Base-by-base conservation (phyloP, 2,888 invertebrate species). In the Thalpophila matura region DNA sequence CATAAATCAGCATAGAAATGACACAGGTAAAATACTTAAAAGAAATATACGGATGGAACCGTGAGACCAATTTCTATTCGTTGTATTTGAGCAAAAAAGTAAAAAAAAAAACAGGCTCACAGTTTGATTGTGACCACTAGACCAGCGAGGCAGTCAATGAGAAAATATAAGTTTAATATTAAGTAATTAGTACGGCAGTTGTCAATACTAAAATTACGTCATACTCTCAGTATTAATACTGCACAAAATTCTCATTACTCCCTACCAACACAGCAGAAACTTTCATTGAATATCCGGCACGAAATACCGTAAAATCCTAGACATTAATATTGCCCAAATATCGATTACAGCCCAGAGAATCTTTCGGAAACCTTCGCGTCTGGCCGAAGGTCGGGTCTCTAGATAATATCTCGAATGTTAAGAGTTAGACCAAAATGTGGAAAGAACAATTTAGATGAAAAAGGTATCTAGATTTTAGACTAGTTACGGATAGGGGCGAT, bases 281-380 rank as follows among this genome's bases (percentile, higher is more conserved):
- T 33, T 38, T 10, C 10, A 31, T 24, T 2, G 9, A 37, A 43
- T 67, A 67, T 49, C 26, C 7, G 18, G 45, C 22, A 43, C 14
- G 18, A 16, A 58, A 75, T 58, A 31, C 45, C 20, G 56, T 58
- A 45, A 61, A 74, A 62, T 62, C 54, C 56, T 74, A 49, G 40
- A 45, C 51, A 64, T 74, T 68, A 69, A 74, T 74, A 74, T 63
- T 71, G 50, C 56, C 45, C 16, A 57, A 61, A 63, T 72, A 79
- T 79, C 50, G 76, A 74, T 70, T 80, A 60, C 29, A 49, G 57
- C 70, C 60, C n/a, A 35, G 54, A 54, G 42, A 61, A 71, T 65
- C 47, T 60, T 58, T 58, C 18, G 40, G 45, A 45, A 56, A 57
- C 47, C 51, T 66, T 67, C 55, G 33, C 16, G 4, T 53, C 16